Conservation (phyloP, 2,113 vertebrate species). For the Anhinga anhinga region DNA sequence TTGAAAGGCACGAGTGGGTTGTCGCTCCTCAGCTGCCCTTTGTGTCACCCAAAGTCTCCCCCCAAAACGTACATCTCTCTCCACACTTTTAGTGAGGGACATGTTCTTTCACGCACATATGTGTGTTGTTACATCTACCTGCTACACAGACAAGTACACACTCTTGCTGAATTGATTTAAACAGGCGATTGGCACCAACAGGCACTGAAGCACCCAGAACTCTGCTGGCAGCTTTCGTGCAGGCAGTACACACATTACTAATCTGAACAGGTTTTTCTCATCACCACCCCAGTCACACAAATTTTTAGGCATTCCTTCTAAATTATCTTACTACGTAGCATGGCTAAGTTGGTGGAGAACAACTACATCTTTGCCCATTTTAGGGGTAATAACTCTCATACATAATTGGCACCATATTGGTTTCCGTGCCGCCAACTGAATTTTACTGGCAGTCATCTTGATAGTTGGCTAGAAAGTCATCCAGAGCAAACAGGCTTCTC, state of each 20-base stretch:
- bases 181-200: background rate
- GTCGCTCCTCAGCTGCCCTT: background rate
- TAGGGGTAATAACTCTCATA: background rate
- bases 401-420: background rate
- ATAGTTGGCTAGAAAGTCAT: background rate
- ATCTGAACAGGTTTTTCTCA: background rate
- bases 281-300: background rate
- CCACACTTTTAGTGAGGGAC: background rate
- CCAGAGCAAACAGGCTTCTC: background rate
- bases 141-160: background rate
- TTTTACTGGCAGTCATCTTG: background rate
- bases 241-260: background rate
- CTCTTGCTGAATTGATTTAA: background rate
- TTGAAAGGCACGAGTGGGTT: background rate
- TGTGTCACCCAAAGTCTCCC: background rate
- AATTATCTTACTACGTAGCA: background rate
- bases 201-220: background rate
- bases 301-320: background rate
- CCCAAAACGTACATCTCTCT: background rate
- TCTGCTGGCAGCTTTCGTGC: background rate
- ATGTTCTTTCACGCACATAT: background rate
- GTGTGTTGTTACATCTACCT: background rate
- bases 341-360: background rate
- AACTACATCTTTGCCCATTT: background rate
- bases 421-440: background rate